phyloP scores from a whole-genome alignment of 2,888 invertebrate genomes.

The Melipona beecheii region DNA sequence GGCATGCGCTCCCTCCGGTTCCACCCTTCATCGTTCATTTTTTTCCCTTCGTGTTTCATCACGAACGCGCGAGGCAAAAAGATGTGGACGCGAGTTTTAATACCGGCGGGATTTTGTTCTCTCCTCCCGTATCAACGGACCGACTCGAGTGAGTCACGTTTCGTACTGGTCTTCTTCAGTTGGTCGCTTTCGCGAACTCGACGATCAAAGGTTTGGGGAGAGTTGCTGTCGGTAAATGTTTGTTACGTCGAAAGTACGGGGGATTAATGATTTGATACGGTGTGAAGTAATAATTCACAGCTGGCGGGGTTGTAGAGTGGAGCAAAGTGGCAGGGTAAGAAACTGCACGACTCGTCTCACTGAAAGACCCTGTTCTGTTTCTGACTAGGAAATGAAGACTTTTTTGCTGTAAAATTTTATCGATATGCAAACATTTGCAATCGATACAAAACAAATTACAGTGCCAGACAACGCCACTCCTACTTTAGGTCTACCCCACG shows the following conservation, averaged over 20 bases:
- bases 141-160: background rate
- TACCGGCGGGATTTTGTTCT: constrained; percentile 42
- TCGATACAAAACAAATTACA: too few species aligned
- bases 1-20: constrained; percentile 19
- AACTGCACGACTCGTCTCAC: too few species aligned
- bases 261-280: background rate
- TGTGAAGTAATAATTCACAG: background rate
- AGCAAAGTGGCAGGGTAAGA: background rate
- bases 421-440: too few species aligned
- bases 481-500: too few species aligned
- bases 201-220: background rate
- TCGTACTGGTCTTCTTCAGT: background rate
- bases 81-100: constrained; percentile 38
- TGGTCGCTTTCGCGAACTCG: background rate
- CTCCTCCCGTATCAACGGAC: background rate
- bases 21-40: background rate
- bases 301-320: background rate
- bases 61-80: constrained; percentile 13
- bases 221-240: background rate
- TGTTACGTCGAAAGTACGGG: background rate
- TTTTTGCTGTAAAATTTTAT: too few species aligned
- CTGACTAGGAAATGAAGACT: too few species aligned
- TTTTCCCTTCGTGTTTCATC: constrained; percentile 24
- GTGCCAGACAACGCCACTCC: too few species aligned
- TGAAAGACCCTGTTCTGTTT: too few species aligned